Evolutionary conservation across 2,888 invertebrate genomes (phyloP), one percentile per base, ranked within the genome.

Genomic region (Ceriagrion tenellum): DNA sequence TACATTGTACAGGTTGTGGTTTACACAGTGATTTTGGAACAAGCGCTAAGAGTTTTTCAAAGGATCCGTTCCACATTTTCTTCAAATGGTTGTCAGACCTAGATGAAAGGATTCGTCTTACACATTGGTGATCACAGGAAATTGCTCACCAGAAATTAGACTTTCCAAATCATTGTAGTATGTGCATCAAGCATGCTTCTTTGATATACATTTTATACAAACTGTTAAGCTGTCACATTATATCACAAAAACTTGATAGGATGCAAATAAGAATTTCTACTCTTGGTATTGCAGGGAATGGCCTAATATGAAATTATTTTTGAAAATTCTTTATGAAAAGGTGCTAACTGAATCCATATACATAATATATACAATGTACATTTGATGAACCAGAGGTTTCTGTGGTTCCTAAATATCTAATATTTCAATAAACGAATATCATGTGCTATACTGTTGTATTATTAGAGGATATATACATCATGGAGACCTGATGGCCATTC

Each of bases 171-270:
- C 81, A 81, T 35, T 81, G 35, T 81, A 81, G 81, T 81, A 81
- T 81, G 35, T 81, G 35, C 35, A 18, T 30, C 81, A 81, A 81
- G 81, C 81, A 81, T 81, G 81, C 81, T 81, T 81, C 81, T 81
- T 81, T 81, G 81, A 81, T 81, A 69, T 40, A 47, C 89, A 89
- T 89, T 47, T n/a, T 55, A 89, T 47, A 47, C 55, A 55, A 89
- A 89, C 55, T 89, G 89, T 89, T 89, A n/a, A n/a, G 89, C 89
- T 55, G 89, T 89, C 89, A 89, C 89, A 89, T 89, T 47, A 20
- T 89, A 55, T 89, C 89, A 89, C 89, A 89, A 55, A 89, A 47
- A 89, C 35, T 89, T 89, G 89, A 89, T 81, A 81, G 81, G 81
- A 81, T 81, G 81, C 81, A 35, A 81, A 81, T 81, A 81, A 81